Base-by-base conservation (phyloP, 2,797 vertebrate genomes). In the Rhadinocentrus ornatus region DNA sequence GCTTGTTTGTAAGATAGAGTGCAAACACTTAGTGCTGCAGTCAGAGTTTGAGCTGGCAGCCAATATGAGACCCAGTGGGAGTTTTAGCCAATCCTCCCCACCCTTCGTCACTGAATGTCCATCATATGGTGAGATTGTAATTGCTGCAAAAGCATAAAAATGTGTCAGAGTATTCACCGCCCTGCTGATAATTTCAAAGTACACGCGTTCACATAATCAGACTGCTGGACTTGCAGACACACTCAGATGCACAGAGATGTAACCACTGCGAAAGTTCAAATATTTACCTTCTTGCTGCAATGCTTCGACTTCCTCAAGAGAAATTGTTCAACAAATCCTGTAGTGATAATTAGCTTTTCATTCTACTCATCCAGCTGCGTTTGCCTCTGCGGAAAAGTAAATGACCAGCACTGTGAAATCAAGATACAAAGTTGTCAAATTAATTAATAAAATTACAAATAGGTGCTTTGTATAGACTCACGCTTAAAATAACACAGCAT, bases 201-300 rank as follows among this genome's bases (percentile, higher is more conserved):
- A 53, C 82, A 75, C 77, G 73, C 52, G 22, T 22, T 57, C 0
- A 20, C 63, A 29, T 77, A 82, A 73, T 84, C 80, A 83, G 53
- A 55, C 37, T 27, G 62, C 53, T 53, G 62, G 83, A 84, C 73
- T 9, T 26, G 57, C 39, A 64, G 35, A 48, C 58, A 52, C 68
- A 26, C 62, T 56, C 27, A 73, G 20, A 71, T 75, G 78, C 60
- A 54, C 31, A 34, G 15, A 81, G 55, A 75, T 65, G 75, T 80
- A 78, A 80, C 83, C 71, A 65, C 79, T 74, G 68, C 66, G 61
- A 70, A 64, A 71, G 68, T 81, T 87, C 78, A 82, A 86, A 89
- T 89, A 86, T 88, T 91, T 86, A 84, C 83, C 78, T 87, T 81
- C 81, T 77, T 50, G 52, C 80, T 87, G 79, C 83, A 82, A 77